phyloP scores from a whole-genome alignment of 2,888 invertebrate species.

The Bugula neritina region DNA sequence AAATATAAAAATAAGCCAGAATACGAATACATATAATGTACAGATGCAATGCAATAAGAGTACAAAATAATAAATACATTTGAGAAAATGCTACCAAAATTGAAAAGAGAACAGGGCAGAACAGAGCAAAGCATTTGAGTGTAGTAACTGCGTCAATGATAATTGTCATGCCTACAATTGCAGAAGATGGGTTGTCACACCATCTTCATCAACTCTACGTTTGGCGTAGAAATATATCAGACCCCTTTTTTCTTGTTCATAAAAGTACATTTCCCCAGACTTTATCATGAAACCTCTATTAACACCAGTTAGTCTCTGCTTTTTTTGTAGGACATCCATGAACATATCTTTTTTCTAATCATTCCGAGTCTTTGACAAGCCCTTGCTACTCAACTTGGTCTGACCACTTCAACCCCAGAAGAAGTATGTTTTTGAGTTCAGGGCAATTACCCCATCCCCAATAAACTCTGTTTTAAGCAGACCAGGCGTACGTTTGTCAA shows the following conservation, averaged over 20 bases:
- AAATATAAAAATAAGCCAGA: too few relatives aligned
- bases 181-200: not conserved
- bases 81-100: too few relatives aligned
- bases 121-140: too few relatives aligned
- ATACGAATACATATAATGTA: too few relatives aligned
- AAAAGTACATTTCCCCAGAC: not conserved
- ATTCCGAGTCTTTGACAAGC: not conserved
- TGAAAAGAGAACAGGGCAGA: too few relatives aligned
- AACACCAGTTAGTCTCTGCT: not conserved
- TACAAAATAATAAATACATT: too few relatives aligned
- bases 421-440: not conserved
- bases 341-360: not conserved
- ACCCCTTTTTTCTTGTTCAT: not conserved
- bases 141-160: too few relatives aligned
- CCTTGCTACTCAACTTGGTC: not conserved
- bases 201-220: not conserved
- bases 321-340: not conserved
- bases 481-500: not conserved
- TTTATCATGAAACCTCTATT: not conserved
- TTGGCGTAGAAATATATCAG: not conserved
- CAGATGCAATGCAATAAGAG: too few relatives aligned
- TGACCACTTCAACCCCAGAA: not conserved
- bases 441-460: not conserved
- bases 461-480: not conserved
- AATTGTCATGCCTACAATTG: too few relatives aligned